Evolutionary conservation across 2,797 vertebrate genomes (phyloP).

Genomic region (Hybognathus amarus): DNA sequence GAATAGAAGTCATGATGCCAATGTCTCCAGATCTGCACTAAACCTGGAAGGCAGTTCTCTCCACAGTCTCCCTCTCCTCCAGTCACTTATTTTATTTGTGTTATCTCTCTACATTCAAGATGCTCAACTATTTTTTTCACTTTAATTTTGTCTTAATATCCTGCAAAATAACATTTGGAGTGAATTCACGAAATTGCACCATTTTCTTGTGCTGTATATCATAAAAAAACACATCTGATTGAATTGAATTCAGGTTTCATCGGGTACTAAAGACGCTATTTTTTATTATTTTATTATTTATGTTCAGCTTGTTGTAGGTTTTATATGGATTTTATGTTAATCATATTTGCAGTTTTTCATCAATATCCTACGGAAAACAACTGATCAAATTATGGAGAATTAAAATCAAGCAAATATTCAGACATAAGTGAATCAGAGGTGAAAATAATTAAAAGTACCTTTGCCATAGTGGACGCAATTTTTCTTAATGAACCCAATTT

Average conservation of each 20-base stretch:
- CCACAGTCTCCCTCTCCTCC: too few species aligned
- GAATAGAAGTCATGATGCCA: conserved; percentile 26
- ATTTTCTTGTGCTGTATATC: not conserved
- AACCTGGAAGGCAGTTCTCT: conserved; percentile 42
- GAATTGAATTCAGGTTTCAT: not conserved
- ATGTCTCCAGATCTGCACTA: conserved; percentile 34
- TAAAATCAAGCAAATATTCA: not conserved
- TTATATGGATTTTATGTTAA: not conserved
- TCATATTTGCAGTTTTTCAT: not conserved
- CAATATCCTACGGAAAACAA: not conserved
- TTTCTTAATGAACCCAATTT: not conserved
- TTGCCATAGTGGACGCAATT: too few species aligned
- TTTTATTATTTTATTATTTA: too few species aligned
- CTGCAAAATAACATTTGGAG: not conserved
- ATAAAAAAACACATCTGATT: not conserved
- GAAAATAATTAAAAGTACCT: not conserved
- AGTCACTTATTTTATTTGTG: conserved; percentile 24
- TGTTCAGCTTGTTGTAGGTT: too few species aligned
- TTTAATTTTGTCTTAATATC: not conserved
- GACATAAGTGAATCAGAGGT: too few species aligned
- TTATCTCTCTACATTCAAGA: conserved; percentile 37
- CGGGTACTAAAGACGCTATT: not conserved
- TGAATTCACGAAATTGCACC: not conserved
- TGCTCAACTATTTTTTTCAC: conserved; percentile 27
- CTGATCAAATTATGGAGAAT: not conserved